Conservation (phyloP, 2,113 vertebrate species). For the Climacteris rufus region DNA sequence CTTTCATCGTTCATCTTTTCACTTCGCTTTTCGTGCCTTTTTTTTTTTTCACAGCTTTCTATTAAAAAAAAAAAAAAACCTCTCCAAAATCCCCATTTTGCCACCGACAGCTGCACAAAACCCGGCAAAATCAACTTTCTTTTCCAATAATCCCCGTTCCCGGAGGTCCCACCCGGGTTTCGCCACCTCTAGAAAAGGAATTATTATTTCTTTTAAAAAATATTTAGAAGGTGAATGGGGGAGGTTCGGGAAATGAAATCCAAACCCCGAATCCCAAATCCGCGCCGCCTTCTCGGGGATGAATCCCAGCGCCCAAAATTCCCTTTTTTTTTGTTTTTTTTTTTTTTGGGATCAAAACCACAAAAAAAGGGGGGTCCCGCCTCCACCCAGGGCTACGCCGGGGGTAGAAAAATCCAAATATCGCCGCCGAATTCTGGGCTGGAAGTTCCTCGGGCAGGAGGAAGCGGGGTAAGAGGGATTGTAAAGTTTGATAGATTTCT, state of each 20-base stretch:
- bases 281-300: too few species aligned
- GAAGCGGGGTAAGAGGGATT: constrained; percentile 60
- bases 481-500: constrained; percentile 72
- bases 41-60: background rate
- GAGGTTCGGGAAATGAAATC: background rate
- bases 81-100: background rate
- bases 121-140: background rate
- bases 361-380: background rate
- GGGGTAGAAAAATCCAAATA: constrained; percentile 44
- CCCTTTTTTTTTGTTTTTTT: too few species aligned
- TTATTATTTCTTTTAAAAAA: background rate
- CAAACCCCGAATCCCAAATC: too few species aligned
- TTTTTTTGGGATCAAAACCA: too few species aligned
- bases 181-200: too few species aligned
- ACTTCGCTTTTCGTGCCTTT: too few species aligned
- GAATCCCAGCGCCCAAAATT: too few species aligned
- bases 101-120: too few species aligned
- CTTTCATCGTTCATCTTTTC: background rate
- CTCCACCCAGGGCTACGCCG: background rate
- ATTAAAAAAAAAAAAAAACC: background rate
- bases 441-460: constrained; percentile 61
- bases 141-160: background rate
- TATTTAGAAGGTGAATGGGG: background rate
- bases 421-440: constrained; percentile 60
- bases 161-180: background rate